phyloP scores from a whole-genome alignment of 2,113 vertebrate genomes.

The Elephas maximus region DNA sequence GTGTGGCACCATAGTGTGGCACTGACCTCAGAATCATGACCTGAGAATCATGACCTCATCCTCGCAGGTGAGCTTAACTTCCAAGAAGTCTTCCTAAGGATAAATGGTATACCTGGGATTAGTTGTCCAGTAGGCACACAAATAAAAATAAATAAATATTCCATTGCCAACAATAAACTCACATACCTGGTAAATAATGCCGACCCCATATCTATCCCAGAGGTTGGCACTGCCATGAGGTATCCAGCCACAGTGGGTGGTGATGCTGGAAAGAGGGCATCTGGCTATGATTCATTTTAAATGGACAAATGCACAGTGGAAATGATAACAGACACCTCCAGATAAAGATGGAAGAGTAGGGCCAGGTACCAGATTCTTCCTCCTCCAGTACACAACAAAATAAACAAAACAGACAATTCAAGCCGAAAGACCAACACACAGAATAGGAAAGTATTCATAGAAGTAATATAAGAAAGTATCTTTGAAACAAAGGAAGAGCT shows the following conservation, averaged over 20 bases:
- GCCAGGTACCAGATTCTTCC: not conserved
- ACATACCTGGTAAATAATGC: not conserved
- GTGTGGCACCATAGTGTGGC: accelerated
- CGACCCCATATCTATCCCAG: not conserved
- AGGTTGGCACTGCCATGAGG: not conserved
- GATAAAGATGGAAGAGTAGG: not conserved
- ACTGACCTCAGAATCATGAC: not conserved
- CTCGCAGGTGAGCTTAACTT: not conserved
- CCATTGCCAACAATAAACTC: not conserved
- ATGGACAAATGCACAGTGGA: not conserved
- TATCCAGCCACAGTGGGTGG: not conserved
- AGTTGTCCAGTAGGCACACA: accelerated
- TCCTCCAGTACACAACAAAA: not conserved
- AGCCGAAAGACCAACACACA: not conserved
- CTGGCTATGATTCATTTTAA: accelerated
- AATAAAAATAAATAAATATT: not conserved
- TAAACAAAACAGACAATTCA: not conserved
- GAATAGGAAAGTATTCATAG: not conserved
- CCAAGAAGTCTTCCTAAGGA: slow-evolving; percentile 1
- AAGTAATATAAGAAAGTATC: not conserved
- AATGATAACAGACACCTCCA: not conserved
- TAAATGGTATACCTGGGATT: not conserved
- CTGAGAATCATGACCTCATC: not conserved
- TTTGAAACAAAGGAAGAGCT: not conserved
- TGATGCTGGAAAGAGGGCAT: not conserved